Base-by-base conservation (phyloP, 2,888 invertebrate genomes). In the Drosophila diplacantha region DNA sequence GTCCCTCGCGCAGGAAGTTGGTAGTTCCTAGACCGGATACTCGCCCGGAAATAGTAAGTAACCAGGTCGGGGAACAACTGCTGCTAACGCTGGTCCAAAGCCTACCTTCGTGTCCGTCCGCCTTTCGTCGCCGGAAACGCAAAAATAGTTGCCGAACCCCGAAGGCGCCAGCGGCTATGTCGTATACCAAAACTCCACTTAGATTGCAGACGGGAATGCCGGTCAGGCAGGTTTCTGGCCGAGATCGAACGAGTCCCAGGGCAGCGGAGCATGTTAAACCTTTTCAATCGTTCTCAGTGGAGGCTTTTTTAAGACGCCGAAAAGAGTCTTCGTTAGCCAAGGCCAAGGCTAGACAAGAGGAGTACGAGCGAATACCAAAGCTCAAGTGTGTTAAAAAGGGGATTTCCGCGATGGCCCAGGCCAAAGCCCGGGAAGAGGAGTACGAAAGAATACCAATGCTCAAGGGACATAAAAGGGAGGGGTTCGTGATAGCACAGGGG, bases 71-170 rank as follows among this genome's bases (percentile, higher is more conserved):
- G 16, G 31, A 66, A 14, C 43, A 62, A 16, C 26, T 62, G 20
- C 24, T 62, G 26, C 43, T 54, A 9, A 16, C 67, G n/a, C 37
- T 62, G 16, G 32, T 43, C 11, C 61, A 62, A 20, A 53, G 41
- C 5, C 6, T 62, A 20, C 55, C 66, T 12, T 5, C 24, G 3
- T 8, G 8, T 18, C 32, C 53, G 9, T 7, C 39, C 18, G 7
- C 11, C 24, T 11, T 9, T 3, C 61, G 61, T 6, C 61, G 60
- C n/a, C 14, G 43, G 8, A 3, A 16, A 3, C 43, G 61, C 4
- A 8, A 31, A 2, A 16, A 32, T 9, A 14, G 12, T 31, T 12
- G 29, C 35, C 31, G 32, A 16, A 7, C 14, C 11, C 34, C 18
- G 1, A 24, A 32, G 12, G 9, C 5, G 3, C 20, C 20, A 34